Percentiles rank a stretch among this genome's conserved stretches.
Evolutionary conservation across 2,797 vertebrate genomes (phyloP).

Genomic region (Florisuga fusca): DNA sequence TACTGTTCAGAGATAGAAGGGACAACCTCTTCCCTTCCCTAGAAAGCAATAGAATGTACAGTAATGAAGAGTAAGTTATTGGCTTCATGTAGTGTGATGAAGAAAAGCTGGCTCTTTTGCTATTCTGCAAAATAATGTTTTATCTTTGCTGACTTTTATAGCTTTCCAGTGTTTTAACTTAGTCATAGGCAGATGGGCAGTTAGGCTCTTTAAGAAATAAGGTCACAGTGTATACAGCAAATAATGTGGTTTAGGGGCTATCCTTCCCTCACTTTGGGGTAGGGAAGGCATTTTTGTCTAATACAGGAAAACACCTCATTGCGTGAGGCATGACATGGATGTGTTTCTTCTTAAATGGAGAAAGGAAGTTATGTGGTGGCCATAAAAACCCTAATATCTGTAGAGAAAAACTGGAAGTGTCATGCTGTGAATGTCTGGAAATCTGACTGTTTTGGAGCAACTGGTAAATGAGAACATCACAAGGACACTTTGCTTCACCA

Average conservation of each 20-base stretch:
- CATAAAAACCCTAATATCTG: neutral
- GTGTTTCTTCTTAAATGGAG: neutral
- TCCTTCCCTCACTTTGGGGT: rapidly evolving
- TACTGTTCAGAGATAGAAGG: neutral
- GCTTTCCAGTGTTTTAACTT: neutral
- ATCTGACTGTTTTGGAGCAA: neutral
- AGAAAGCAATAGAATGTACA: neutral
- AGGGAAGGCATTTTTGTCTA: neutral
- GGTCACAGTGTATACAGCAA: neutral
- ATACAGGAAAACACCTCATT: neutral
- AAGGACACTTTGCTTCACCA: neutral
- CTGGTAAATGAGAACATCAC: neutral
- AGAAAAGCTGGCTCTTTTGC: neutral
- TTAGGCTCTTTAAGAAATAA: neutral
- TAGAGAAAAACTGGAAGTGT: neutral
- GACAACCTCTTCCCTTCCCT: conserved; percentile 27
- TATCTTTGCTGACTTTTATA: neutral
- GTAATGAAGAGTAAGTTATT: neutral
- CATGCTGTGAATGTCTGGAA: neutral
- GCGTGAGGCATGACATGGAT: neutral
- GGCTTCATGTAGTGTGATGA: neutral
- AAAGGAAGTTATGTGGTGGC: neutral
- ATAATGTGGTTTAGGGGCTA: neutral
- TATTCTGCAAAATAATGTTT: neutral
- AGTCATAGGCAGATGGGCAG: neutral